Evolutionary conservation across 1,140 invertebrate species (phyloP), one percentile per base, ranked within the genome.

Genomic region (Metopolophium dirhodum): DNA sequence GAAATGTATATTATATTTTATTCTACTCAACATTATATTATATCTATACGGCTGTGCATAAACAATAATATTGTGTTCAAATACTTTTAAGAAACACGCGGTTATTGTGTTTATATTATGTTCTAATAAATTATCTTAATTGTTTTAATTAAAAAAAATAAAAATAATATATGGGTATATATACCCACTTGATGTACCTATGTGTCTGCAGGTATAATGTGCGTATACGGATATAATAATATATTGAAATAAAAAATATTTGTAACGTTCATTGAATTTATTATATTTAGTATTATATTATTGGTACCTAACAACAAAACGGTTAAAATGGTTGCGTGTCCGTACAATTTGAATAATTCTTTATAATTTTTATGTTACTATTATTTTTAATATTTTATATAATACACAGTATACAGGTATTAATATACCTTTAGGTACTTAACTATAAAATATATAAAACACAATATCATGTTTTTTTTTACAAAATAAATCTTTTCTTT

Each of bases 401-500:
- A 49, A 57, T 49, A 86, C 20, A 49, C 51, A 51, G 30, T n/a
- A 47, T n/a, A 49, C 49, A 88, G 45, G 47, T 47, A 47, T 87
- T 51, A 68, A 35, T 88, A 88, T 49, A 88, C 61, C 61, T 47
- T 51, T 45, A 30, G 26, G 41, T 87, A 47, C 26, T 47, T 47
- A 87, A 87, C 85, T 77, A 68, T 77, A 77, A 77, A 77, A 77
- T 77, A n/a, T 77, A 49, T 87, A 49, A n/a, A 14, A 87, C 18
- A 86, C 47, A 87, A 87, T 87, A 49, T 87, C 47, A 1, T 51
- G 47, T 51, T 51, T 54, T 88, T 83, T 83, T 83, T n/a, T 86
- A 57, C n/a, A 68, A 90, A 90, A 90, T 68, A 90, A 45, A 68
- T 90, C 51, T 61, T 90, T 90, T 61, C 54, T 90, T 90, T 61